Conservation (phyloP, 1,140 invertebrate genomes). For the Drosophila parabipectinata region DNA sequence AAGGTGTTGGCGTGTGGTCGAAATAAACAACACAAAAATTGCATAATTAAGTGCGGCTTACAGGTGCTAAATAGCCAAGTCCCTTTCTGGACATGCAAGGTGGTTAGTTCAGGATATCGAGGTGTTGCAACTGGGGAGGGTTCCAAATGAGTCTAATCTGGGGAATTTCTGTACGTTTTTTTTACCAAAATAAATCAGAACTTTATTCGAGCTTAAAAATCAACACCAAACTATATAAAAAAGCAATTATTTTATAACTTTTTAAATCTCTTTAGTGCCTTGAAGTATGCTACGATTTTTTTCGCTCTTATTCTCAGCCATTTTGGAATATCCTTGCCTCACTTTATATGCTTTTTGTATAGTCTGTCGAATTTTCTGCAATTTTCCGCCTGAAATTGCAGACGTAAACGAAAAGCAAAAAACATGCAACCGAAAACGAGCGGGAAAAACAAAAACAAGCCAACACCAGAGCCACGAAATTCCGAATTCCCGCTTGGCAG, state of each 20-base stretch:
- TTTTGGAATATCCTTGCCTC: background rate
- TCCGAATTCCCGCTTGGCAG: constrained; percentile 39
- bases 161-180: background rate
- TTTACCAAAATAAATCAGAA: background rate
- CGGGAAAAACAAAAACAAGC: constrained; percentile 30
- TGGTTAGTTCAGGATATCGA: constrained; percentile 9
- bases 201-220: too few relatives aligned
- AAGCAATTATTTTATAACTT: too few relatives aligned
- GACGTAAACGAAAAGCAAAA: constrained; percentile 39
- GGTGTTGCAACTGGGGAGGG: constrained; percentile 29
- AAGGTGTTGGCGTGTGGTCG: constrained; percentile 58
- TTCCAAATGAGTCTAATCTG: constrained; percentile 8
- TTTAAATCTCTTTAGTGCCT: background rate
- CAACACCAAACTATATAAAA: too few relatives aligned
- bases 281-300: constrained; percentile 7
- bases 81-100: constrained; percentile 55
- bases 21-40: constrained; percentile 41
- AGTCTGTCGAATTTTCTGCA: constrained; percentile 46
- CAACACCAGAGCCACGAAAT: constrained; percentile 28
- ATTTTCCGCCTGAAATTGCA: constrained; percentile 80
- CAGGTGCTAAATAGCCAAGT: constrained; percentile 72
- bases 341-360: constrained; percentile 21
- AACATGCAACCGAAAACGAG: constrained; percentile 16
- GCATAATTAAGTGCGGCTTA: constrained; percentile 66
- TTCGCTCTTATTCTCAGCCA: background rate